Percentiles rank a stretch among this genome's conserved stretches.
Evolutionary conservation across 2,888 invertebrate species (phyloP).

Genomic region (Chymomyza procnemis): DNA sequence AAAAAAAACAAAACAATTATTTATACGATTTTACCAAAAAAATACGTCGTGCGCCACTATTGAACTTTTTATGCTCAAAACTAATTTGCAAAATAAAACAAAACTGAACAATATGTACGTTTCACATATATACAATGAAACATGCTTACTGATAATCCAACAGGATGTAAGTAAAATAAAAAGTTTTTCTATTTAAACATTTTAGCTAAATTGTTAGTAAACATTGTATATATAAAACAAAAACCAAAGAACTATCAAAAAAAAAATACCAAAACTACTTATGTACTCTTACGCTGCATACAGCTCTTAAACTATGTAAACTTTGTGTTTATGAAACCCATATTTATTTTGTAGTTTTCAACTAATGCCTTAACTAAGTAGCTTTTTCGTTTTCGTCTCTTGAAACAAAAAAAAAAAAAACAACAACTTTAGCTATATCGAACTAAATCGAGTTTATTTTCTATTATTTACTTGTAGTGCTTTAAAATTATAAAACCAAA

Average conservation of each 20-base stretch:
- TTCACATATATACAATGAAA: slow-evolving; percentile 39
- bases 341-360: not conserved
- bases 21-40: slow-evolving; percentile 25
- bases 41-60: no score
- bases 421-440: not conserved
- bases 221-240: not conserved
- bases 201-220: slow-evolving; percentile 20
- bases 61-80: no score
- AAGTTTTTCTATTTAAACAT: not conserved
- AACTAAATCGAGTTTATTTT: not conserved
- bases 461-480: not conserved
- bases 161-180: slow-evolving; percentile 60
- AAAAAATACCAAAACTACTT: not conserved
- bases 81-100: not conserved
- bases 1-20: slow-evolving; percentile 9
- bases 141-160: slow-evolving; percentile 59
- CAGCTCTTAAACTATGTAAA: not conserved
- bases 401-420: no score
- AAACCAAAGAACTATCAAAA: not conserved
- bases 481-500: not conserved
- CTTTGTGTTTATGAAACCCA: not conserved
- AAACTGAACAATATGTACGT: slow-evolving; percentile 4
- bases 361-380: not conserved
- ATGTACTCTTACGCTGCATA: not conserved
- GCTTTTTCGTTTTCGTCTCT: not conserved